Percentiles rank a stretch among this genome's conserved stretches.
These are phyloP conservation scores for Cetonia aurata DNA, from an alignment of 2,888 invertebrate species.

Conservation along the genomic window DNA sequence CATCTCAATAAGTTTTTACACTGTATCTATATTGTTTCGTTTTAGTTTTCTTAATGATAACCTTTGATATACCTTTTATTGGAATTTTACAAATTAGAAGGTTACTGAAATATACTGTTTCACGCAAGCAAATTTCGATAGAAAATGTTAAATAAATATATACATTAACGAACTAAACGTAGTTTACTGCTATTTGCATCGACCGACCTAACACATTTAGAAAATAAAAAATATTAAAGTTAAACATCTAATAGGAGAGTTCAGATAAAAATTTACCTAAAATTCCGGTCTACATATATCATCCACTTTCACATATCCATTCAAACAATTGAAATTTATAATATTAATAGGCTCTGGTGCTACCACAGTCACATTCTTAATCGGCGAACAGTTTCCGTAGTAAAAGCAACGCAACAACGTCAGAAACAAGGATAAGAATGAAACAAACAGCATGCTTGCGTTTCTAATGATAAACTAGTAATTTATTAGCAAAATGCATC, in stretches of 20 bases:
- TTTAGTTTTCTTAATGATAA: too few species aligned
- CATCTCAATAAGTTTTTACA: too few species aligned
- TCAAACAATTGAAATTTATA: neutral
- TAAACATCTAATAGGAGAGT: neutral
- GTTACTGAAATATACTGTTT: too few species aligned
- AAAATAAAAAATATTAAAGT: neutral
- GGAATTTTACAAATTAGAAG: too few species aligned
- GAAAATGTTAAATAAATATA: too few species aligned
- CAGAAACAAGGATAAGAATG: neutral
- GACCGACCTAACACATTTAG: too few species aligned
- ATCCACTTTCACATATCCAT: slow-evolving; percentile 21
- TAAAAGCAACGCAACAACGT: neutral
- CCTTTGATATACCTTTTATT: too few species aligned
- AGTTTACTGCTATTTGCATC: too few species aligned
- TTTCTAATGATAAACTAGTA: neutral
- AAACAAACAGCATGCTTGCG: neutral
- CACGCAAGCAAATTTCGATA: too few species aligned
- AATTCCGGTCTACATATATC: slow-evolving; percentile 1
- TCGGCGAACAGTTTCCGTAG: neutral
- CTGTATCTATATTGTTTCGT: too few species aligned
- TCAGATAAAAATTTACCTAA: slow-evolving; percentile 9
- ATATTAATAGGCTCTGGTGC: neutral
- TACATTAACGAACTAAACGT: too few species aligned
- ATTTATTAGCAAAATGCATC: neutral
- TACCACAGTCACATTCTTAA: neutral